These are phyloP conservation scores for Diadromus collaris DNA, from an alignment of 2,888 invertebrate species.

Conservation along the genomic window DNA sequence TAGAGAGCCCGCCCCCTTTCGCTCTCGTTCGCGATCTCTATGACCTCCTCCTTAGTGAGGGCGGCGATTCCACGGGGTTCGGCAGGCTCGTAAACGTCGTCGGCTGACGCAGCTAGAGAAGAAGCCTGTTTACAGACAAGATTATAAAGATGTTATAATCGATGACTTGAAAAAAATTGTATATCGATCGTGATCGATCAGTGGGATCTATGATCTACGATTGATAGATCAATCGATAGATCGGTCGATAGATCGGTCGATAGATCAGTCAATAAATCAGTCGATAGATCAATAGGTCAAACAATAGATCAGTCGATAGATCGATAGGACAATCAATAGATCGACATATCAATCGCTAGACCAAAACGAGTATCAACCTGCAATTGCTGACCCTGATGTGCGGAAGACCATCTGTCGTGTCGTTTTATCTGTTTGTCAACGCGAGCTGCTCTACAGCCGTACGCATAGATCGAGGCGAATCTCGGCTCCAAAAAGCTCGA, in stretches of 20 bases:
- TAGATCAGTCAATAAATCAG: no score
- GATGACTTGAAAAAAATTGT: background rate
- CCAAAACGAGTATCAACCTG: background rate
- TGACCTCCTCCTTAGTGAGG: conserved; percentile 70
- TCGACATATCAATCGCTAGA: background rate
- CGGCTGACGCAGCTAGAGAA: conserved; percentile 18
- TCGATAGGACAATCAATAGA: no score
- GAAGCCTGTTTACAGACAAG: conserved; percentile 24
- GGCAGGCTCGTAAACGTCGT: conserved; percentile 67
- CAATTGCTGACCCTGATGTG: conserved; percentile 4
- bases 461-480: conserved; percentile 92
- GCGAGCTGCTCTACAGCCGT: conserved; percentile 85
- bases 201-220: background rate
- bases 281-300: background rate
- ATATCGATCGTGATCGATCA: background rate
- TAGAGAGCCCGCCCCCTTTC: conserved; percentile 65
- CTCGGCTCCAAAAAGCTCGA: conserved; percentile 93
- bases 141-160: background rate
- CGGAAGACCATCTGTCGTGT: conserved; percentile 72
- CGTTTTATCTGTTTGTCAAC: conserved; percentile 75
- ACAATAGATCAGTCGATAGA: background rate
- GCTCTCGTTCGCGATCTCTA: conserved; percentile 72
- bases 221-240: background rate
- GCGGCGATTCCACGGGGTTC: conserved; percentile 72
- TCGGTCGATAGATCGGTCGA: no score